phyloP scores from a whole-genome alignment of 2,113 vertebrate species.

The Dissostichus mawsoni region DNA sequence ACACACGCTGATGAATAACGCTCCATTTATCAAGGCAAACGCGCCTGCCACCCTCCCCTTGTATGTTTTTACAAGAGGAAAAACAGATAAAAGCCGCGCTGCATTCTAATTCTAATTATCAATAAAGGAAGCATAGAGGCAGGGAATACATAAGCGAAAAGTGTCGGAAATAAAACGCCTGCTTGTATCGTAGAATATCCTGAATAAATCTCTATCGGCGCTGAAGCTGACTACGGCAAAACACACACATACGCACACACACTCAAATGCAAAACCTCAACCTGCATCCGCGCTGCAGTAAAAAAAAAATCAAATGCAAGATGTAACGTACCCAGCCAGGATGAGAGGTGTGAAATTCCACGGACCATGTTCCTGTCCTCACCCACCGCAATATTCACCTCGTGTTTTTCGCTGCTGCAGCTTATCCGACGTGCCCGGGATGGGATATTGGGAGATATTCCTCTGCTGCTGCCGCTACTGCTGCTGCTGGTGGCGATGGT shows the following conservation, averaged over 20 bases:
- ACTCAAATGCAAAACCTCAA: constrained; percentile 49
- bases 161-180: constrained; percentile 4
- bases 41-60: constrained; percentile 65
- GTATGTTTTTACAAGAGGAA: constrained; percentile 28
- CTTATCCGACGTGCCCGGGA: constrained; percentile 78
- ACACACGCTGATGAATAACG: constrained; percentile 79
- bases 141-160: constrained; percentile 3
- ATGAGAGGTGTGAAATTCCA: constrained; percentile 48
- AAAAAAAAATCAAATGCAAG: constrained; percentile 32
- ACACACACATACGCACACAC: constrained; percentile 39
- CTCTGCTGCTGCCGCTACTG: constrained; percentile 40
- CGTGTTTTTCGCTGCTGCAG: constrained; percentile 72
- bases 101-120: background rate
- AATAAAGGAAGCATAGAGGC: background rate
- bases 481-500: constrained; percentile 54
- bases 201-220: constrained; percentile 47
- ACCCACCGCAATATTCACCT: constrained; percentile 72
- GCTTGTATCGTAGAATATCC: constrained; percentile 36
- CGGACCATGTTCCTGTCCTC: constrained; percentile 59
- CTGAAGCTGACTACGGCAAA: constrained; percentile 77
- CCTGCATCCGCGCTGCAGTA: constrained; percentile 68
- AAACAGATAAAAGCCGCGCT: constrained; percentile 30
- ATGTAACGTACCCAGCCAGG: constrained; percentile 51
- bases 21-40: constrained; percentile 79
- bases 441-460: constrained; percentile 73